phyloP scores from a whole-genome alignment of 2,888 invertebrate species.

The Cryptus viduatorius region DNA sequence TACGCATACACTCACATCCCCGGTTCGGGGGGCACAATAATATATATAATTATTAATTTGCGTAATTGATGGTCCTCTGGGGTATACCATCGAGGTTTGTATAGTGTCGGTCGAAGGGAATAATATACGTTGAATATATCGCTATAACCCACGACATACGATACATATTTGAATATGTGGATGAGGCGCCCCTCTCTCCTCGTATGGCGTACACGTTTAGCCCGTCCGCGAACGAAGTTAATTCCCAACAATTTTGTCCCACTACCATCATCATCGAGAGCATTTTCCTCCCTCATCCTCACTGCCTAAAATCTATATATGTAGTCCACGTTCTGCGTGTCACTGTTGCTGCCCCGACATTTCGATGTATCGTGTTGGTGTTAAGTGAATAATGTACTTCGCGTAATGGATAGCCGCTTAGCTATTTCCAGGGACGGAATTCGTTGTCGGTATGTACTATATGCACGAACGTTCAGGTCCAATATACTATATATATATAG shows the following conservation, averaged over 20 bases:
- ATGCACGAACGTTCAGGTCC: conserved; percentile 13
- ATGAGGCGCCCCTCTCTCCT: neutral
- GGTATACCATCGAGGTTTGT: conserved; percentile 37
- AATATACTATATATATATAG: neutral
- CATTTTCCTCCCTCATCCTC: conserved; percentile 38
- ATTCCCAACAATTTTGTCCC: conserved; percentile 61
- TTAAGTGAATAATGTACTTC: conserved; percentile 69
- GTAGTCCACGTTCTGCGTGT: conserved; percentile 26
- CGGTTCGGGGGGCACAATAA: conserved; percentile 58
- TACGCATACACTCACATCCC: neutral
- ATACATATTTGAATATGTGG: conserved; percentile 40
- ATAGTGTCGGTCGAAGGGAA: conserved; percentile 39
- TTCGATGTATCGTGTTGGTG: conserved; percentile 54
- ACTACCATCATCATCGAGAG: conserved; percentile 54
- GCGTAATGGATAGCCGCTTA: conserved; percentile 69
- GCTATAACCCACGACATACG: conserved; percentile 41
- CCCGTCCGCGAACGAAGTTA: conserved; percentile 59
- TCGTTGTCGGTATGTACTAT: conserved; percentile 59
- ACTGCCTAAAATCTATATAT: conserved; percentile 6
- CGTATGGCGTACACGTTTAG: conserved; percentile 18
- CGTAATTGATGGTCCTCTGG: conserved; percentile 66
- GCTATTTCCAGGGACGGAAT: conserved; percentile 65
- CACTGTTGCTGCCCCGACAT: conserved; percentile 29
- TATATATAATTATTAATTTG: conserved; percentile 69
- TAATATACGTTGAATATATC: conserved; percentile 44